Conservation (phyloP, 2,797 vertebrate species). For the Hoplostethus atlanticus region DNA sequence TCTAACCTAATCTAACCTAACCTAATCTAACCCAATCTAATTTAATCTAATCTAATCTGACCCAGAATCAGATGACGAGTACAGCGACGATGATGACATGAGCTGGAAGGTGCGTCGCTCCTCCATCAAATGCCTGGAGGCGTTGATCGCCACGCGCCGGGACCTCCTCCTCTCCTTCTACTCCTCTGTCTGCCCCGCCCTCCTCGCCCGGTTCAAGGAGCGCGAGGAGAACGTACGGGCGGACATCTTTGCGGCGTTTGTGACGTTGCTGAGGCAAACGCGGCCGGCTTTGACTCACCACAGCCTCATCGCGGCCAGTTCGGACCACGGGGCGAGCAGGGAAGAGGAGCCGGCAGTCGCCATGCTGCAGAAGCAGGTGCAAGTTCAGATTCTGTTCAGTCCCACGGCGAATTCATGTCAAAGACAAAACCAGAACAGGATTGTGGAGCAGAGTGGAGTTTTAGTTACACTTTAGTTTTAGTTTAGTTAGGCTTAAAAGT, state of each 20-base stretch:
- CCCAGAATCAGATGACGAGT: slow-evolving; percentile 92
- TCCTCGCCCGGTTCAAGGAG: slow-evolving; percentile 93
- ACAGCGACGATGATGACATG: slow-evolving; percentile 95
- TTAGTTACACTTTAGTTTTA: too few species aligned
- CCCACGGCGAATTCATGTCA: too few species aligned
- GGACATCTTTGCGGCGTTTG: slow-evolving; percentile 91
- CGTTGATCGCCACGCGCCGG: slow-evolving; percentile 86
- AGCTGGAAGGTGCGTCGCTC: slow-evolving; percentile 97
- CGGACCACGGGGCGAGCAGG: slow-evolving; percentile 60
- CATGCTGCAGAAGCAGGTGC: slow-evolving; percentile 90
- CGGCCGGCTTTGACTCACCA: slow-evolving; percentile 76
- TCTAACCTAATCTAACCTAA: background rate
- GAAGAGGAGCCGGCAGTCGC: slow-evolving; percentile 82
- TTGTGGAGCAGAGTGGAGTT: too few species aligned
- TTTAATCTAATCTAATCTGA: background rate
- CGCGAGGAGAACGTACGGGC: slow-evolving; percentile 95
- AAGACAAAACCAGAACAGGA: too few species aligned
- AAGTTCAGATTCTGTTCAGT: too few species aligned
- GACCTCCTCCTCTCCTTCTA: slow-evolving; percentile 92
- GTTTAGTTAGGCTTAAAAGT: too few species aligned
- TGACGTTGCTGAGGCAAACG: slow-evolving; percentile 90
- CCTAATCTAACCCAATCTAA: background rate
- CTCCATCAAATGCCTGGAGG: slow-evolving; percentile 92
- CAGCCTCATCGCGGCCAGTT: slow-evolving; percentile 4
- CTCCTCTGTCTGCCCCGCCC: slow-evolving; percentile 85